phyloP scores from a whole-genome alignment of 2,797 vertebrate genomes.

The Heteromormyrus szaboi region DNA sequence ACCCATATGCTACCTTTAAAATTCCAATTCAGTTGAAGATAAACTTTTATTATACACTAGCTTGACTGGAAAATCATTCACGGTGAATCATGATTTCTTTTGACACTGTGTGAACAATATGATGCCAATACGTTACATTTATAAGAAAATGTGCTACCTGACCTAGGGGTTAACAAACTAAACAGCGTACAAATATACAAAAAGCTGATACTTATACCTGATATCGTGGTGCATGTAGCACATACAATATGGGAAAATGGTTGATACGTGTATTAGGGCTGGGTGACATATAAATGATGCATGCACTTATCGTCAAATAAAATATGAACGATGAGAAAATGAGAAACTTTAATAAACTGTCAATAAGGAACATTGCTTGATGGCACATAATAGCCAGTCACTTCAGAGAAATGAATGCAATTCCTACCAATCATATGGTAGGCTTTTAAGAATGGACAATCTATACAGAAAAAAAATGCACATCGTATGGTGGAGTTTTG shows the following conservation, averaged over 20 bases:
- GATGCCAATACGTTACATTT: not conserved
- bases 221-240: not conserved
- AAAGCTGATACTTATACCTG: not conserved
- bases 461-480: not conserved
- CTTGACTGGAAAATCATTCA: not conserved
- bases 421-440: not conserved
- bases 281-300: not conserved
- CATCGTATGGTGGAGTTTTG: not conserved
- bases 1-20: not conserved
- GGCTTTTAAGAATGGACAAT: not conserved
- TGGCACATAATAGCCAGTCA: not conserved
- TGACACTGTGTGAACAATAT: not conserved
- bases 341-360: not conserved
- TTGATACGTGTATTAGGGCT: not conserved
- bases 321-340: not conserved
- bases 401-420: not conserved
- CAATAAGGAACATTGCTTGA: not conserved
- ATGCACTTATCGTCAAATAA: not conserved
- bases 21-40: not conserved
- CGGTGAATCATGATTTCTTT: not conserved
- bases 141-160: not conserved
- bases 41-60: not conserved
- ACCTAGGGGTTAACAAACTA: not conserved
- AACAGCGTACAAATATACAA: not conserved
- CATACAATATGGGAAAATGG: not conserved